These are phyloP conservation scores for Gymnorhina tibicen DNA, from an alignment of 2,113 vertebrate genomes.

Conservation along the genomic window DNA sequence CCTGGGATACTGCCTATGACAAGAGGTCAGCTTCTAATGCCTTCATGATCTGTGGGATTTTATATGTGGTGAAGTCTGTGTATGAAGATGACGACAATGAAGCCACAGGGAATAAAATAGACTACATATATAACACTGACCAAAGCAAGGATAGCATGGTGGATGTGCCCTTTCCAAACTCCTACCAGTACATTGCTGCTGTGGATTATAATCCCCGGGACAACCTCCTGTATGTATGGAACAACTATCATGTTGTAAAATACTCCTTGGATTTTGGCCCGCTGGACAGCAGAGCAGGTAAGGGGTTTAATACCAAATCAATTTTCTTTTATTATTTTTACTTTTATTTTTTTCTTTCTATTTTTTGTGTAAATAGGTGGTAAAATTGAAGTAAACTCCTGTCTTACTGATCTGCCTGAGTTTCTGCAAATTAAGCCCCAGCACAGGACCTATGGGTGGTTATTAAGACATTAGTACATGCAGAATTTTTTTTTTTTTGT, in stretches of 20 bases:
- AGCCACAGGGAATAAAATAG: slow-evolving; percentile 97
- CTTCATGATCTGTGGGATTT: slow-evolving; percentile 99
- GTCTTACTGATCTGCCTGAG: background rate
- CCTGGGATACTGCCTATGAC: slow-evolving; percentile 97
- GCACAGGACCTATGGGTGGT: background rate
- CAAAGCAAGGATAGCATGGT: slow-evolving; percentile 92
- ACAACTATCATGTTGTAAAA: slow-evolving; percentile 98
- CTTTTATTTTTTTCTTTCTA: background rate
- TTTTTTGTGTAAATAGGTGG: background rate
- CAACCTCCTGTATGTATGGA: slow-evolving; percentile 98
- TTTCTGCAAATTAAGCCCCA: background rate
- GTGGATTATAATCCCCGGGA: slow-evolving; percentile 99
- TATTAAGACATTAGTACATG: background rate
- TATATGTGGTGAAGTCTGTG: slow-evolving; percentile 95
- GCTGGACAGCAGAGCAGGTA: slow-evolving; percentile 91
- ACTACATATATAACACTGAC: slow-evolving; percentile 98
- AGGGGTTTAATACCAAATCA: background rate
- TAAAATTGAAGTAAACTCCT: background rate
- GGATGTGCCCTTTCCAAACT: slow-evolving; percentile 96
- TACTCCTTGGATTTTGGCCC: slow-evolving; percentile 96
- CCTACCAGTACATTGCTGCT: slow-evolving; percentile 97
- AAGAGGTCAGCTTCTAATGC: slow-evolving; percentile 97
- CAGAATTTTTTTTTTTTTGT: background rate
- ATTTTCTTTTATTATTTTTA: too few species aligned
- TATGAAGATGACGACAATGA: slow-evolving; percentile 98